These are phyloP conservation scores for Druon quercuslanigerum DNA, from an alignment of 1,140 invertebrate species.

Conservation along the genomic window DNA sequence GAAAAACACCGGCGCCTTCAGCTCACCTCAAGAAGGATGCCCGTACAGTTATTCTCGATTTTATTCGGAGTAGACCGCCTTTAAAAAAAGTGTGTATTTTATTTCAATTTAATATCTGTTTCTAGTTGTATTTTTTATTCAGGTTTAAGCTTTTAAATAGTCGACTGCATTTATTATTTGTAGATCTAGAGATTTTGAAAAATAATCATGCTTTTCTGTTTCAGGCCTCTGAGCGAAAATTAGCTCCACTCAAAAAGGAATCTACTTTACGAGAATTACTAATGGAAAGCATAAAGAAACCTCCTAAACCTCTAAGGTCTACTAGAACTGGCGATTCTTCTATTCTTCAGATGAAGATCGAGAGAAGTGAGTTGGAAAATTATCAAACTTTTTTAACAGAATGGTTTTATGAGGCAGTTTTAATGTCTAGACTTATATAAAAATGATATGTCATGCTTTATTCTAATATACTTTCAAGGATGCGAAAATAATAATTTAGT, in stretches of 20 bases:
- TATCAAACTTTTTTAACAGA: no score
- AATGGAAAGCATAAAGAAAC: slow-evolving; percentile 91
- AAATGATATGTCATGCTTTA: no score
- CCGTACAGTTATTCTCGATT: slow-evolving; percentile 95
- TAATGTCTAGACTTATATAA: no score
- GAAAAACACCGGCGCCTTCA: slow-evolving; percentile 80
- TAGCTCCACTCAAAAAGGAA: slow-evolving; percentile 83
- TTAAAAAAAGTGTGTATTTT: slow-evolving; percentile 86
- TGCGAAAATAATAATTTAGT: no score
- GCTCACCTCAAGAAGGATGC: slow-evolving; percentile 92
- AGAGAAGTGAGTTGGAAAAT: not conserved
- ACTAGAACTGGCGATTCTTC: slow-evolving; percentile 55
- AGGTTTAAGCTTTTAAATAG: no score
- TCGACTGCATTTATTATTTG: no score
- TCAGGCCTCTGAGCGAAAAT: slow-evolving; percentile 90
- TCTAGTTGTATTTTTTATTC: no score
- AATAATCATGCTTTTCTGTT: slow-evolving; percentile 37
- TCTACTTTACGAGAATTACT: slow-evolving; percentile 89
- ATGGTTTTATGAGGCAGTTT: no score
- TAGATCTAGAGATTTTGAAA: no score
- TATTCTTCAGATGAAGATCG: not conserved
- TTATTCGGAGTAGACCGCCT: slow-evolving; percentile 95
- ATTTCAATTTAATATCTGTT: not conserved
- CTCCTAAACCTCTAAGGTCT: slow-evolving; percentile 81
- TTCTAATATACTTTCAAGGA: no score